Base-by-base conservation (phyloP, 1,140 invertebrate species). In the Drosophila triauraria region DNA sequence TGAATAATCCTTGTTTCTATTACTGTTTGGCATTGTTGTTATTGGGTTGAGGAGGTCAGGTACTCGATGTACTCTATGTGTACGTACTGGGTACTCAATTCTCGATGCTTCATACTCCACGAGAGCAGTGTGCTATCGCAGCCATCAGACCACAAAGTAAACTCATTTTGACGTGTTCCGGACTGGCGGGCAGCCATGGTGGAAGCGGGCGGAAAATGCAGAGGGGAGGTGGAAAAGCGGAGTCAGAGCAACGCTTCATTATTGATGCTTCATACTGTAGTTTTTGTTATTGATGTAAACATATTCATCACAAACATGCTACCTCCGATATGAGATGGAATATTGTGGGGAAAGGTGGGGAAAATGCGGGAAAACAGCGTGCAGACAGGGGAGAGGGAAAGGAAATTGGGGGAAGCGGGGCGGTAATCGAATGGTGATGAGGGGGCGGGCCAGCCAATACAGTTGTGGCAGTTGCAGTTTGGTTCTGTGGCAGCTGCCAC, bases 261-360 rank as follows among this genome's bases (percentile, higher is more conserved):
- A 83, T 88, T 87, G 83, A 88, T 78, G 84, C 80, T 59, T 48
- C 61, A 65, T 43, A 42, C 61, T 44, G 60, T 43, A 61, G 72
- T 74, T 88, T 76, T 80, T 78, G 76, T 80, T 88, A 88, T 87
- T 80, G 84, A 87, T 87, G 84, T 88, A 84, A 87, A 78, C 84
- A 88, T 84, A 87, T 87, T 88, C 84, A 87, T 87, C 84, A 87
- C 70, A 51, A 68, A 51, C 68, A 58, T 75, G 57, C 43, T 51
- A 72, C 67, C 69, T 60, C n/a, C 30, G 53, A 72, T 59, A 50
- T 32, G 23, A 27, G 23, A 17, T 13, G 25, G 51, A 12, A 23
- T 42, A 32, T 13, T 15, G 8, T 6, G 9, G 17, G 30, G 30
- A 35, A 35, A 35, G 8, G 32, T 35, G 42, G 15, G 7, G 42